Conservation (phyloP, 1,140 invertebrate species). For the Antheraea mylitta region DNA sequence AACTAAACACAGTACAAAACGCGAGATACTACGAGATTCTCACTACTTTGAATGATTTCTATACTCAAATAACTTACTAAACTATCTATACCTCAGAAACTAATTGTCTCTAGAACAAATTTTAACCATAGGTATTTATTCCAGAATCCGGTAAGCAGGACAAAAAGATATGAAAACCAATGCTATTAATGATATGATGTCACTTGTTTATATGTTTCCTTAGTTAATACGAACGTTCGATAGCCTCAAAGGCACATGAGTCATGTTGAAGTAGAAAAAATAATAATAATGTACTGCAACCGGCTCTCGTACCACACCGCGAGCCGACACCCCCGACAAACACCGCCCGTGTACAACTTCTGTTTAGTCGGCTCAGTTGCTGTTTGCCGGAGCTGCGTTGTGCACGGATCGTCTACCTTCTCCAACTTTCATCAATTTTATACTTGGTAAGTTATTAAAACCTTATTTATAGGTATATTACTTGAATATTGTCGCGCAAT, state of each 20-base stretch:
- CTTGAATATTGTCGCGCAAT: conserved; percentile 10
- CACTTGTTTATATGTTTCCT: conserved; percentile 5
- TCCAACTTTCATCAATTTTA: conserved; percentile 39
- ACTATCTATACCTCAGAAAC: neutral
- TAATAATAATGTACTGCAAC: neutral
- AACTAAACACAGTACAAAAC: too few relatives aligned
- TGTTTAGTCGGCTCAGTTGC: conserved; percentile 44
- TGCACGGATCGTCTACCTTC: conserved; percentile 36
- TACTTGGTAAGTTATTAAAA: conserved; percentile 55
- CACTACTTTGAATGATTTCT: too few relatives aligned
- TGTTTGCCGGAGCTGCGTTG: conserved; percentile 44
- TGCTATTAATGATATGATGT: conserved; percentile 17
- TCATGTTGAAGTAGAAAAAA: conserved; percentile 15
- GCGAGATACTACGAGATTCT: too few relatives aligned
- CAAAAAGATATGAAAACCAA: neutral
- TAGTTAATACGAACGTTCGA: neutral
- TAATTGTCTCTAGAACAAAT: neutral
- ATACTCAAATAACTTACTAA: too few relatives aligned
- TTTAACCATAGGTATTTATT: too few relatives aligned
- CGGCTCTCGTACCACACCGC: conserved; percentile 18
- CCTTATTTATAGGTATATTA: conserved; percentile 6
- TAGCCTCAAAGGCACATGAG: conserved; percentile 3
- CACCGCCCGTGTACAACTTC: conserved; percentile 38
- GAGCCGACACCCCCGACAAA: conserved; percentile 37
- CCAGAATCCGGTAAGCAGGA: neutral